These are phyloP conservation scores for Platygyra sinensis DNA, from an alignment of 64 coral and sea anemone species.

Conservation along the genomic window DNA sequence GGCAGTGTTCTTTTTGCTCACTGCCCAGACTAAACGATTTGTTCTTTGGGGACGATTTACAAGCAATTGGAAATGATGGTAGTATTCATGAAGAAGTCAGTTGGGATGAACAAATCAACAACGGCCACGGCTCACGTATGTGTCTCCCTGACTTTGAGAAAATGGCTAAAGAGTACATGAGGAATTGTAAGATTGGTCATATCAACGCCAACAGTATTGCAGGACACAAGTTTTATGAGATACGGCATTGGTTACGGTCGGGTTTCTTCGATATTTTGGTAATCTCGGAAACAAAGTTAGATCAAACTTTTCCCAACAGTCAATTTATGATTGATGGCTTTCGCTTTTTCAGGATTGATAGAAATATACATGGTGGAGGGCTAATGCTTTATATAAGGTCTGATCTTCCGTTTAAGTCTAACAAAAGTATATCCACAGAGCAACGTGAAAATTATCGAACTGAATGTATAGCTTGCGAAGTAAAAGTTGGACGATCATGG, in stretches of 20 bases:
- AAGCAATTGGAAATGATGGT: neutral
- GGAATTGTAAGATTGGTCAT: slow-evolving; percentile 17
- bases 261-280: no score
- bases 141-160: slow-evolving; percentile 1
- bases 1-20: slow-evolving; percentile 17
- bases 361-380: slow-evolving; percentile 22
- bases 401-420: neutral
- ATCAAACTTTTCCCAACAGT: no score
- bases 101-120: neutral
- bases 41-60: neutral
- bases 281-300: slow-evolving; percentile 40
- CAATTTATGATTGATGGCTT: slow-evolving; percentile 17
- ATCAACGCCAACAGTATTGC: slow-evolving; percentile 44
- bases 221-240: no score
- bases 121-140: neutral
- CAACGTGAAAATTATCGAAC: neutral
- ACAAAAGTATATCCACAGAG: neutral
- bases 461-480: slow-evolving; percentile 12
- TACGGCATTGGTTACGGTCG: no score
- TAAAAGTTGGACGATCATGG: slow-evolving; percentile 18
- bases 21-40: neutral
- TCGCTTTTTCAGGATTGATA: slow-evolving; percentile 23
- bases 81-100: neutral
- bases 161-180: neutral
- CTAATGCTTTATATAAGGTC: slow-evolving; percentile 16